Conservation (phyloP, 2,113 vertebrate species). For the Gnathochromis pfefferi region DNA sequence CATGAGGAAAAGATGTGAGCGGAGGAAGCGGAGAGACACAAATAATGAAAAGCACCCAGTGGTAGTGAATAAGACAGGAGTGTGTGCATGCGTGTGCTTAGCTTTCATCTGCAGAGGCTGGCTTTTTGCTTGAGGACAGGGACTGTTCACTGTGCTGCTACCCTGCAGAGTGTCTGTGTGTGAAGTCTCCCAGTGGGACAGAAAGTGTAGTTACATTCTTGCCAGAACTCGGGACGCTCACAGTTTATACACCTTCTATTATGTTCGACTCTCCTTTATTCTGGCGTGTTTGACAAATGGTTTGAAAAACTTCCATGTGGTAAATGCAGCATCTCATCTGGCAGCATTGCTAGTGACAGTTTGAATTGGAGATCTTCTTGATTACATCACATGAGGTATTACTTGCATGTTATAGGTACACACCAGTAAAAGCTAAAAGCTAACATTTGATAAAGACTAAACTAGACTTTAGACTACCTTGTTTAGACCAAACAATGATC, state of each 20-base stretch:
- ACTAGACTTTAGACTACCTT: background rate
- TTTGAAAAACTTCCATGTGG: background rate
- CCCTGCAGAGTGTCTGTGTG: slow-evolving; percentile 11
- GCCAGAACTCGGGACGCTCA: slow-evolving; percentile 1
- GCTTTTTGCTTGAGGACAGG: slow-evolving; percentile 8
- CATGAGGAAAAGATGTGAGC: background rate
- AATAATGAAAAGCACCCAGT: background rate
- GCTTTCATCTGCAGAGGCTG: slow-evolving; percentile 32
- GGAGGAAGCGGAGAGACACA: background rate
- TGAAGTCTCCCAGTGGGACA: background rate
- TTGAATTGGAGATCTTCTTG: background rate
- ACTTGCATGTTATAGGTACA: background rate
- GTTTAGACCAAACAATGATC: background rate
- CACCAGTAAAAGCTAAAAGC: background rate
- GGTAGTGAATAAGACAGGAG: background rate
- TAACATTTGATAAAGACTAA: background rate
- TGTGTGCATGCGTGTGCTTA: background rate
- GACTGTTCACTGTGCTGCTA: slow-evolving; percentile 2
- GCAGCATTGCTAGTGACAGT: background rate
- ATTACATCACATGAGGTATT: background rate
- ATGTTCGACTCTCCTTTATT: background rate
- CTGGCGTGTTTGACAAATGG: background rate
- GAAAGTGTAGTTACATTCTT: slow-evolving; percentile 10
- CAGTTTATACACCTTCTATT: background rate
- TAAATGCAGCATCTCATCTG: background rate